Conservation (phyloP, 2,797 vertebrate genomes). For the Gobio occitaniae region DNA sequence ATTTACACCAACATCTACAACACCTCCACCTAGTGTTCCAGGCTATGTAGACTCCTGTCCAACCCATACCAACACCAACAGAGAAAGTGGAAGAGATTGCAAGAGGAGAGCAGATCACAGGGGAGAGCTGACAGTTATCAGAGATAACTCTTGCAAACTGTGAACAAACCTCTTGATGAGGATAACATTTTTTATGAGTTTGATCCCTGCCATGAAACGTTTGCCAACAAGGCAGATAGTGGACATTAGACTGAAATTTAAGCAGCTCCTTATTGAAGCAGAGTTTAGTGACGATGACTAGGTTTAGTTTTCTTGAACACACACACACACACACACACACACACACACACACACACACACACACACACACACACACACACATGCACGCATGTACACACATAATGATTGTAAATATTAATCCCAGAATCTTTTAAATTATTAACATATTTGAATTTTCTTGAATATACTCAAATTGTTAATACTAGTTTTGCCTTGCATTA, state of each 20-base stretch:
- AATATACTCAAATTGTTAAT: background rate
- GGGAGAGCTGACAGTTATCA: background rate
- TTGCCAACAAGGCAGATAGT: background rate
- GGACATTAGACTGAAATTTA: background rate
- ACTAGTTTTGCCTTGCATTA: background rate
- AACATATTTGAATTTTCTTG: no score
- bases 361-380: no score
- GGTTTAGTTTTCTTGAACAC: no score
- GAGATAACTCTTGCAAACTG: background rate
- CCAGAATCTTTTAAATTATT: no score
- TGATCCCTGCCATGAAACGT: background rate
- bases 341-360: no score
- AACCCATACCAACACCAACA: background rate
- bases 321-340: no score
- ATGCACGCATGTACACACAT: no score
- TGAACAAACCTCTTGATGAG: background rate
- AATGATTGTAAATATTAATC: no score
- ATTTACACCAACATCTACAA: background rate
- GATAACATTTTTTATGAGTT: background rate
- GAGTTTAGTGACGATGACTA: background rate
- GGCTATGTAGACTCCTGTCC: background rate
- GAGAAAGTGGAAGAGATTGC: background rate
- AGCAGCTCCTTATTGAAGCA: background rate
- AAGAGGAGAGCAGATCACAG: background rate
- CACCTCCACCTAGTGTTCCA: no score